Evolutionary conservation across 2,113 vertebrate genomes (phyloP).

Genomic region (Podiceps cristatus): DNA sequence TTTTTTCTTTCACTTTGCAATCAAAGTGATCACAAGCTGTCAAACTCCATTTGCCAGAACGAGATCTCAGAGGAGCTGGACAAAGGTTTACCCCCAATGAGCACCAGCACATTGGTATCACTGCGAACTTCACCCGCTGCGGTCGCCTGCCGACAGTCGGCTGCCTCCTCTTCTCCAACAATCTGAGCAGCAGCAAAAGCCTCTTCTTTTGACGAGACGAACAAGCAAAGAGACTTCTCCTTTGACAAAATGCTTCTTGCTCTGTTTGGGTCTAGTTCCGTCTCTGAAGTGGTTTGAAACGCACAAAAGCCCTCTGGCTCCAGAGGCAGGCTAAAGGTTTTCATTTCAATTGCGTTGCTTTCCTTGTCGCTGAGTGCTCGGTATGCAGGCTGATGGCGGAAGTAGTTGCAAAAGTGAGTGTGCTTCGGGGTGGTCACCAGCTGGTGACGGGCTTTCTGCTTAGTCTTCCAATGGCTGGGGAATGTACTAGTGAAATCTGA

Average conservation of each 20-base stretch:
- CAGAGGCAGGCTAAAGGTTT: conserved; percentile 70
- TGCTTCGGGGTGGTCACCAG: not conserved
- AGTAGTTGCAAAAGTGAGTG: not conserved
- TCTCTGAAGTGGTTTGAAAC: not conserved
- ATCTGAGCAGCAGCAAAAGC: not conserved
- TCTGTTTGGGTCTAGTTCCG: not conserved
- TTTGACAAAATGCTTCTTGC: not conserved
- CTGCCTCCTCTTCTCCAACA: not conserved
- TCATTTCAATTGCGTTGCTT: conserved; percentile 78
- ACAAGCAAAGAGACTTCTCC: not conserved
- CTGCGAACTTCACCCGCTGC: not conserved
- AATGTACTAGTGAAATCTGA: not conserved
- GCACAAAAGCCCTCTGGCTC: not conserved
- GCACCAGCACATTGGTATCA: conserved; percentile 77
- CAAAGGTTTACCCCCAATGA: conserved; percentile 83
- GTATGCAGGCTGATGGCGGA: not conserved
- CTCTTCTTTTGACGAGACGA: not conserved
- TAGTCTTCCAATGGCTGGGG: not conserved
- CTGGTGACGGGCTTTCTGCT: not conserved
- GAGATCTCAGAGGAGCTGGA: conserved; percentile 71
- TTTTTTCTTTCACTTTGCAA: not conserved
- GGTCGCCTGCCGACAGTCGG: accelerated
- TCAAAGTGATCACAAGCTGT: conserved; percentile 27
- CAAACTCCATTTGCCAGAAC: conserved; percentile 80
- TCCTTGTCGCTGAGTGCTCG: not conserved